Evolutionary conservation across 2,888 invertebrate species (phyloP).

Genomic region (Abrostola triplasia): DNA sequence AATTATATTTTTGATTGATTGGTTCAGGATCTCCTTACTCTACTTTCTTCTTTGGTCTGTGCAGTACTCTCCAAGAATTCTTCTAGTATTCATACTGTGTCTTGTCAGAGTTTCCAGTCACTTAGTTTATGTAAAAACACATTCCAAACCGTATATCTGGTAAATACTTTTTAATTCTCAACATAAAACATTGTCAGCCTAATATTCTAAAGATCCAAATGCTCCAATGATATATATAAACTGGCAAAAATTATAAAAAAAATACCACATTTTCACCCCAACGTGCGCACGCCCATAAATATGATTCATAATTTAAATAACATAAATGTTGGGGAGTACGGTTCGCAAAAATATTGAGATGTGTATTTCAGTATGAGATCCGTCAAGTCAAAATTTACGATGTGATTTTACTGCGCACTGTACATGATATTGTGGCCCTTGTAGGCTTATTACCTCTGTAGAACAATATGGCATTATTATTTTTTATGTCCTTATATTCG

Average conservation of each 20-base stretch:
- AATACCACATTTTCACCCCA: conserved; percentile 21
- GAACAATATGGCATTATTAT: conserved; percentile 45
- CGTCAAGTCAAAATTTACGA: conserved; percentile 54
- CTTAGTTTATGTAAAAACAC: too few relatives aligned
- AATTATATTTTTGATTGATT: too few relatives aligned
- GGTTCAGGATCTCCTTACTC: too few relatives aligned
- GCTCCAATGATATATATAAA: conserved; percentile 9
- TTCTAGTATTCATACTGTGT: too few relatives aligned
- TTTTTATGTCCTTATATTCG: conserved; percentile 49
- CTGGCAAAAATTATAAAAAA: conserved; percentile 31
- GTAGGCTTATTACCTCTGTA: conserved; percentile 29
- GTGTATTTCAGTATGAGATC: conserved; percentile 18
- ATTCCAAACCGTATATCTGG: neutral
- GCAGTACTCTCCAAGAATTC: too few relatives aligned
- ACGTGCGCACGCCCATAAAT: conserved; percentile 34
- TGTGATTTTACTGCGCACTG: conserved; percentile 45
- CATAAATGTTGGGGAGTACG: conserved; percentile 43
- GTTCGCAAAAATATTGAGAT: conserved; percentile 47
- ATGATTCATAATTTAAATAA: conserved; percentile 54
- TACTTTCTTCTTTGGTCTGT: too few relatives aligned
- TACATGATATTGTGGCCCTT: conserved; percentile 34
- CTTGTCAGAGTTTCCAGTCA: too few relatives aligned
- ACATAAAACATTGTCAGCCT: neutral
- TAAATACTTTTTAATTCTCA: neutral
- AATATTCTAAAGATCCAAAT: neutral